phyloP scores from a whole-genome alignment of 2,888 invertebrate species.

The Eretmocerus hayati region DNA sequence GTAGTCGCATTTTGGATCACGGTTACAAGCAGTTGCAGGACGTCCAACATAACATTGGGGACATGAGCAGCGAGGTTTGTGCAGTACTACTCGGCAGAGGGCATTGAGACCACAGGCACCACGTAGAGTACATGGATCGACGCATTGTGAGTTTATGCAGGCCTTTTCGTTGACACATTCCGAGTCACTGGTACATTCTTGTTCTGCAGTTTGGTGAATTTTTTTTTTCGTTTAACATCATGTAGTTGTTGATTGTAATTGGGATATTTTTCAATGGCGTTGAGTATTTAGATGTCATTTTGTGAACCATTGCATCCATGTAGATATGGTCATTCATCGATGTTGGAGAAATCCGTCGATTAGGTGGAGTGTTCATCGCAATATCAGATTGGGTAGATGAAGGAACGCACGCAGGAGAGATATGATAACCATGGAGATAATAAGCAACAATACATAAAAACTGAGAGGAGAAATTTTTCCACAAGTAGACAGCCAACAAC shows the following conservation, averaged over 20 bases:
- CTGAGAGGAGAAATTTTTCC: conserved; percentile 79
- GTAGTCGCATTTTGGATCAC: conserved; percentile 70
- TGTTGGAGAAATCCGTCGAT: too few species aligned
- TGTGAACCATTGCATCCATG: background rate
- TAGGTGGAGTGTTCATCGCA: too few species aligned
- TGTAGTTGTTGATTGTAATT: too few species aligned
- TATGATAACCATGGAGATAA: conserved; percentile 49
- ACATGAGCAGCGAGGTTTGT: conserved; percentile 81
- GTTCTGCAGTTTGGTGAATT: conserved; percentile 59
- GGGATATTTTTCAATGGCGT: background rate
- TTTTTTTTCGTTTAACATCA: too few species aligned
- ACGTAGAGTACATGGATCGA: conserved; percentile 82
- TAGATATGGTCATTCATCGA: background rate
- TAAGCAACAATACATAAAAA: conserved; percentile 76
- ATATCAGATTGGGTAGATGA: too few species aligned
- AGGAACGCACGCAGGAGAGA: too few species aligned
- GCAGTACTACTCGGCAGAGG: conserved; percentile 75
- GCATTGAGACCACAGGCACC: conserved; percentile 87
- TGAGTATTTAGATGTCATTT: conserved; percentile 1
- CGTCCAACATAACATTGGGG: conserved; percentile 81
- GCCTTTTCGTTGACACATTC: conserved; percentile 89
- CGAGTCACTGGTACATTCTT: conserved; percentile 83
- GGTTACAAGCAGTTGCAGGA: conserved; percentile 70
- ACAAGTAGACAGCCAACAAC: conserved; percentile 52
- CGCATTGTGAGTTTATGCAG: conserved; percentile 84